These are phyloP conservation scores for Simalia tracyae DNA, from an alignment of 2,797 vertebrate genomes.

Conservation along the genomic window DNA sequence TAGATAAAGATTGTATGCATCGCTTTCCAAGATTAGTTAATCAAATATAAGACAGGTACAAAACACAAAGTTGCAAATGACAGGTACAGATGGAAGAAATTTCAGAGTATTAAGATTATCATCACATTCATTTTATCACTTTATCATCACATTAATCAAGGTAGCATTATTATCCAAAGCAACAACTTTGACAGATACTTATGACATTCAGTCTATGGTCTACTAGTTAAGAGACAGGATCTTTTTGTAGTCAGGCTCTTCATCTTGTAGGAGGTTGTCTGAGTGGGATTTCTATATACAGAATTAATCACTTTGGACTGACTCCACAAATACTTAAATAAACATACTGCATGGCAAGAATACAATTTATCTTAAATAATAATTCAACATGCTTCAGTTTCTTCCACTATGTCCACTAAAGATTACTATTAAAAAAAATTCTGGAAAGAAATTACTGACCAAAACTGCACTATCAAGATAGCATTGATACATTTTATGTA, in stretches of 20 bases:
- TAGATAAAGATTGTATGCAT: neutral
- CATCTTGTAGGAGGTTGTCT: neutral
- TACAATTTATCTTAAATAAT: neutral
- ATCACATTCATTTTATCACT: neutral
- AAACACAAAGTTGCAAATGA: neutral
- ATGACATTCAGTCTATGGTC: neutral
- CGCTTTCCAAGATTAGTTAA: neutral
- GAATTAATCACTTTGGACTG: conserved; percentile 6
- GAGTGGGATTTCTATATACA: neutral
- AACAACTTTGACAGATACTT: neutral
- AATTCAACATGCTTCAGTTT: neutral
- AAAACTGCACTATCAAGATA: neutral
- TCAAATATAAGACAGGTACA: neutral
- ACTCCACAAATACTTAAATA: neutral
- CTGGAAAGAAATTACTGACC: neutral
- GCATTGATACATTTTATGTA: accelerated
- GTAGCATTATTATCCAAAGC: neutral
- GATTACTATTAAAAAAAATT: neutral
- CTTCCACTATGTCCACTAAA: neutral
- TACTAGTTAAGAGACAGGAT: neutral
- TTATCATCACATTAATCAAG: neutral
- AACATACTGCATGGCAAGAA: neutral
- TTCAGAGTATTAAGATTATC: neutral
- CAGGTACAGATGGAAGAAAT: neutral
- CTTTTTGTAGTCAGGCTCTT: neutral